A percentile compares a stretch with the other conserved stretches of the same genome.
These are phyloP conservation scores for Schlechtendalia chinensis DNA, from an alignment of 1,140 invertebrate genomes.

Conservation along the genomic window DNA sequence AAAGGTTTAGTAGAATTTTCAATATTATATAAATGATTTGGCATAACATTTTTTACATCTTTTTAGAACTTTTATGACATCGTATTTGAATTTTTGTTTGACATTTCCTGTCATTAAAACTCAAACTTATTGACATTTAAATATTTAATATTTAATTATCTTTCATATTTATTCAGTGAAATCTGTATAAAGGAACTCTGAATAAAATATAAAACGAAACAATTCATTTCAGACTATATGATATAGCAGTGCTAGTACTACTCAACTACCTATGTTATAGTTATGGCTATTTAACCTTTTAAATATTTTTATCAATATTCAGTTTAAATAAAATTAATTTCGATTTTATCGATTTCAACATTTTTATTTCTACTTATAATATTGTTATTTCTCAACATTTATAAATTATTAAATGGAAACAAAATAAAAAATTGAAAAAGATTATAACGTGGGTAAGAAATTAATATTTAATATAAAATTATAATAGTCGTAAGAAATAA, in stretches of 20 bases:
- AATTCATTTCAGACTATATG: background rate
- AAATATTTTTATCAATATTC: background rate
- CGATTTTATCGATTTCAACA: background rate
- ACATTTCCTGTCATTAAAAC: background rate
- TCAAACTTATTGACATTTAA: background rate
- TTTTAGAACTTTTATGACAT: too few species aligned
- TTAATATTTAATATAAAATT: background rate
- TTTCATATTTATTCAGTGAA: background rate
- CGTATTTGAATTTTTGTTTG: too few species aligned
- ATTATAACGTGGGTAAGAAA: background rate
- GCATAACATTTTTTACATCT: too few species aligned
- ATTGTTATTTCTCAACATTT: background rate
- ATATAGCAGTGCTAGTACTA: too few species aligned
- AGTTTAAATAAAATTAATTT: background rate
- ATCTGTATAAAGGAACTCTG: background rate
- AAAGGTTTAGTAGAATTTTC: too few species aligned
- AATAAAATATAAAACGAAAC: background rate
- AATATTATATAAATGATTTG: too few species aligned
- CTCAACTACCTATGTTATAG: background rate
- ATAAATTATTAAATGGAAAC: background rate
- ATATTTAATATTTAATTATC: background rate
- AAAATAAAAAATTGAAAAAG: background rate
- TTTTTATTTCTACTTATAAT: background rate
- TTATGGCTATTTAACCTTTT: too few species aligned
- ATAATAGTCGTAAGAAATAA: background rate